Percentiles rank a stretch among this genome's conserved stretches.
Evolutionary conservation across 1,140 invertebrate species (phyloP).

Genomic region (Scaptodrosophila lebanonensis): DNA sequence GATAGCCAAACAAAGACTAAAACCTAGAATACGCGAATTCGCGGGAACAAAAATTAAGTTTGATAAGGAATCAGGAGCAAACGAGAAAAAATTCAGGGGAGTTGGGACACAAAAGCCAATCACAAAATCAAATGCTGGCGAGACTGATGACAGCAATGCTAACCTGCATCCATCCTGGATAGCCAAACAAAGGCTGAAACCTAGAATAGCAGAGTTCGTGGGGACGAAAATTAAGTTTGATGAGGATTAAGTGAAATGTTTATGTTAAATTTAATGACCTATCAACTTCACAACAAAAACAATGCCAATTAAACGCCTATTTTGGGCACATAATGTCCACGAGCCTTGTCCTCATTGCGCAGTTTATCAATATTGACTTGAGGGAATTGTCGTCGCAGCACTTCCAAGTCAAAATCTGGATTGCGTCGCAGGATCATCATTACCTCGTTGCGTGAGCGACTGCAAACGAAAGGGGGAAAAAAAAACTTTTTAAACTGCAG

Average conservation of each 20-base stretch:
- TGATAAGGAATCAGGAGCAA: no score
- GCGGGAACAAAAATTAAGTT: conserved; percentile 76
- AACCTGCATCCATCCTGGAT: conserved; percentile 81
- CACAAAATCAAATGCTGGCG: not conserved
- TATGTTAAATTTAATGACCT: conserved; percentile 20
- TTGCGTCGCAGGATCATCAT: conserved; percentile 84
- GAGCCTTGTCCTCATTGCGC: conserved; percentile 78
- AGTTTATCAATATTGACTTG: conserved; percentile 85
- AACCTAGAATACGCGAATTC: conserved; percentile 63
- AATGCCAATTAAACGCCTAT: conserved; percentile 28
- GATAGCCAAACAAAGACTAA: conserved; percentile 79
- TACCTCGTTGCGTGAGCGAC: conserved; percentile 82
- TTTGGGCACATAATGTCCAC: conserved; percentile 81
- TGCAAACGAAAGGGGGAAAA: conserved; percentile 61
- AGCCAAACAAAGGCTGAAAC: conserved; percentile 78
- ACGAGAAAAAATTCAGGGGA: no score
- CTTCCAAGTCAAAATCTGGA: conserved; percentile 86
- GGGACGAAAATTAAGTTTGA: conserved; percentile 77
- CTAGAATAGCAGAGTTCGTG: conserved; percentile 60
- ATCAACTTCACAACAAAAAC: conserved; percentile 1
- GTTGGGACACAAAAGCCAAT: no score
- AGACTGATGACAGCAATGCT: not conserved
- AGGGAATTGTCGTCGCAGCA: conserved; percentile 86
- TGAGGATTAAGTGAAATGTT: conserved; percentile 34
- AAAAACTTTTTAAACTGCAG: conserved; percentile 9